A percentile compares a stretch with the other conserved stretches of the same genome.
These are phyloP conservation scores for Hyperopisus bebe DNA, from an alignment of 2,113 vertebrate genomes.

Conservation along the genomic window DNA sequence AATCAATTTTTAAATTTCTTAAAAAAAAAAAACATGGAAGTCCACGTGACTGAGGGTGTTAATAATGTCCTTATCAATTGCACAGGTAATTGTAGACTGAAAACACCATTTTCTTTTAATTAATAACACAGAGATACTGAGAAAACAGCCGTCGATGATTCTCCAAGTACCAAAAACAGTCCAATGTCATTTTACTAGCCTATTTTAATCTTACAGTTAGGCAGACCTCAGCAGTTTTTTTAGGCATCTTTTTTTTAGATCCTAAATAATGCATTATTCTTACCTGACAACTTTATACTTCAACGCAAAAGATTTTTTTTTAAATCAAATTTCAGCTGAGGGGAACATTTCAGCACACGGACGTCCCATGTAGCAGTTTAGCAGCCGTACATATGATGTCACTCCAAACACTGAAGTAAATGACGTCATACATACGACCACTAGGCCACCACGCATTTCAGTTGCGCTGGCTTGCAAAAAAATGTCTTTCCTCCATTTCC, in stretches of 20 bases:
- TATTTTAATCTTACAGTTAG: neutral
- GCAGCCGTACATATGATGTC: constrained; percentile 96
- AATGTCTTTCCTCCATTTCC: constrained; percentile 19
- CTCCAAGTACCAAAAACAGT: neutral
- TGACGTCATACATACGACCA: constrained; percentile 94
- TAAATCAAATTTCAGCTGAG: neutral
- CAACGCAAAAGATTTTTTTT: constrained; percentile 13
- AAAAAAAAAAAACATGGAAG: neutral
- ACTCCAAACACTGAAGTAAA: constrained; percentile 90
- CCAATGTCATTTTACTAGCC: neutral
- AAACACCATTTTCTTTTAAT: constrained; percentile 26
- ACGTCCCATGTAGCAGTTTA: constrained; percentile 86
- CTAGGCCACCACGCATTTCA: constrained; percentile 80
- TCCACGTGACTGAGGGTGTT: constrained; percentile 27
- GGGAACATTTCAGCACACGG: constrained; percentile 39
- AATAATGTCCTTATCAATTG: constrained; percentile 39
- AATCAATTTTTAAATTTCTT: constrained; percentile 30
- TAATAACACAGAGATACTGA: constrained; percentile 30
- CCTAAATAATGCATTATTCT: constrained; percentile 23
- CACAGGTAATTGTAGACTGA: constrained; percentile 31
- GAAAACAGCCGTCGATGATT: constrained; percentile 17
- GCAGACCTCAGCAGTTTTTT: neutral
- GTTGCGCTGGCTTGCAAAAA: constrained; percentile 20
- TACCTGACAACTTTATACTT: constrained; percentile 35
- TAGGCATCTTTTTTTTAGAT: neutral